Percentiles rank a stretch among this genome's conserved stretches.
Evolutionary conservation across 2,797 vertebrate species (phyloP).

Genomic region (Chloroceryle amazona): DNA sequence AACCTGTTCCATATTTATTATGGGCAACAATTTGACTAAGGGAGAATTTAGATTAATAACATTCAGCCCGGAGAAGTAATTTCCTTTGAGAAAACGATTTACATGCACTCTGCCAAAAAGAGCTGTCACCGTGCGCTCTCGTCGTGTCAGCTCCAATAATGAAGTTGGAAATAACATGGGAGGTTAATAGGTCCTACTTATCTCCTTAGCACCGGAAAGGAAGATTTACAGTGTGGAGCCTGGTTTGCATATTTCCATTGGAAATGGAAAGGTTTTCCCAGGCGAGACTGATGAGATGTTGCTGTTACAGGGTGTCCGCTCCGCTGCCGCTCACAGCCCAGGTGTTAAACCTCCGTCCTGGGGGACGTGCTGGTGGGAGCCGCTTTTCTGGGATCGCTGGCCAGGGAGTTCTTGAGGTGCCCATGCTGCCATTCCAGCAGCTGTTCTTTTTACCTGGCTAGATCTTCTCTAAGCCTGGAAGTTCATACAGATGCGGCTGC

Average conservation of each 20-base stretch:
- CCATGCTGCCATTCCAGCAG: accelerated
- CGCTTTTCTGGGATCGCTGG: neutral
- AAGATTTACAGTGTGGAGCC: constrained; percentile 76
- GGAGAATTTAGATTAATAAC: constrained; percentile 99
- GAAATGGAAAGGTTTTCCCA: constrained; percentile 72
- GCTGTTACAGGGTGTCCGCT: constrained; percentile 39
- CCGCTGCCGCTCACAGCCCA: neutral
- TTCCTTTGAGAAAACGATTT: constrained; percentile 98
- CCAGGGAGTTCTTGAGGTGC: neutral
- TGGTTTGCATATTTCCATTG: constrained; percentile 80
- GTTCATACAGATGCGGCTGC: neutral
- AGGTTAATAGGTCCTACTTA: constrained; percentile 98
- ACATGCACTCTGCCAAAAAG: constrained; percentile 93
- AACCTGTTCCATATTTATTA: constrained; percentile 96
- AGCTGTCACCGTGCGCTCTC: constrained; percentile 88
- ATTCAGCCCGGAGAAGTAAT: constrained; percentile 95
- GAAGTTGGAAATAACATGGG: constrained; percentile 97
- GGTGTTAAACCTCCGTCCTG: constrained; percentile 10
- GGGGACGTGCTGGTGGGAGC: neutral
- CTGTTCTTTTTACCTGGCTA: neutral
- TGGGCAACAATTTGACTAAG: constrained; percentile 95
- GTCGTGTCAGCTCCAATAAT: constrained; percentile 96
- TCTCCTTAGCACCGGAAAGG: constrained; percentile 85
- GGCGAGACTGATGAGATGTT: constrained; percentile 68
- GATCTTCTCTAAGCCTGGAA: neutral